Conservation (phyloP, 2,113 vertebrate genomes). For the Apteryx owenii region DNA sequence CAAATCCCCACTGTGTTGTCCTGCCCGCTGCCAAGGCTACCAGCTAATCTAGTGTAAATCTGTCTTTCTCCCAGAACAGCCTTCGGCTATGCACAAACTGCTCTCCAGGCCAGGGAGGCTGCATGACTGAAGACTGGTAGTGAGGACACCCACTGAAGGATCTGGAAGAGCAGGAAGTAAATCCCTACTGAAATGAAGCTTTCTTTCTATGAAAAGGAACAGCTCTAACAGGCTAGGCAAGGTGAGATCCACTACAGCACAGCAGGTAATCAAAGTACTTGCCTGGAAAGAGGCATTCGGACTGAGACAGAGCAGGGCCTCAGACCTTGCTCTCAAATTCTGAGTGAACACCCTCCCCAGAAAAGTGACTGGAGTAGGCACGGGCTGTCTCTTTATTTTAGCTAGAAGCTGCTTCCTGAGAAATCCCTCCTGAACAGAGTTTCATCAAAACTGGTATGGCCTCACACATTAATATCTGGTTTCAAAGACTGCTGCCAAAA, state of each 20-base stretch:
- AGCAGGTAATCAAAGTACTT: background rate
- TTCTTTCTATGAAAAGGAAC: background rate
- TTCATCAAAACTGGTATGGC: background rate
- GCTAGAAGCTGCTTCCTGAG: background rate
- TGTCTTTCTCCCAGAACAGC: constrained; percentile 8
- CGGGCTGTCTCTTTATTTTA: background rate
- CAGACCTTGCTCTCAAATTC: background rate
- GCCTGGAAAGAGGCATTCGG: background rate
- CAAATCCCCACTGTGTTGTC: constrained; percentile 6
- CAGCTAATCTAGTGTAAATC: constrained; percentile 57
- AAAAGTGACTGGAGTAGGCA: background rate
- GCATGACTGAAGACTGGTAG: background rate
- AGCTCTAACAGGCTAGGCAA: background rate
- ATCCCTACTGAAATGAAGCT: background rate
- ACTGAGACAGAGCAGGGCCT: background rate
- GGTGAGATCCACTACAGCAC: background rate
- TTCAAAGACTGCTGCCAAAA: constrained; percentile 31
- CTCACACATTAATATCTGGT: background rate
- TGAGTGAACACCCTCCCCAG: background rate
- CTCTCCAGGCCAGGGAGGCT: background rate
- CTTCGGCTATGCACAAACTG: background rate
- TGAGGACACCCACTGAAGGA: background rate
- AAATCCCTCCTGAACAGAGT: background rate
- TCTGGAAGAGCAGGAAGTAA: background rate
- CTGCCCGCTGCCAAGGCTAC: constrained; percentile 45